Base-by-base conservation (phyloP, 2,113 vertebrate species). In the Cyprinodon variegatus region DNA sequence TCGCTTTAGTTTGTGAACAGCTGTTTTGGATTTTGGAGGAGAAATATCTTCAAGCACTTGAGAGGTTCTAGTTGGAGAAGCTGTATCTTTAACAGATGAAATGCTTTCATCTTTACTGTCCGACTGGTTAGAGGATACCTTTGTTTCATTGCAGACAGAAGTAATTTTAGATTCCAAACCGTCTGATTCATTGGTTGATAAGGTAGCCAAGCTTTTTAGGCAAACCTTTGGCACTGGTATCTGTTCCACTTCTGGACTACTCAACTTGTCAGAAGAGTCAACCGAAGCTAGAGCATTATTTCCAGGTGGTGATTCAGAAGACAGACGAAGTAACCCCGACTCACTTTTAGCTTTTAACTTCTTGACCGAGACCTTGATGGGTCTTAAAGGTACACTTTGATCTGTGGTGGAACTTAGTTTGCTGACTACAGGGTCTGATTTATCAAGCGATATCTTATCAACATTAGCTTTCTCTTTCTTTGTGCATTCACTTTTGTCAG, bases 1-100 rank as follows among this genome's bases (percentile, higher is more conserved):
- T 45, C 66, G 86, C 67, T 88, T 92, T 63, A 84, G 72, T 76
- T 84, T 86, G 6, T 57, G 46, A 46, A 57, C 3, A 64, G 15
- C 22, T 11, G 68, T 81, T 68, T 77, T 74, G 29, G 74, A 60
- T 68, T 86, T 89, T 2, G 68, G 67, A 40, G 77, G 41, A 11
- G 72, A 50, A 12, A 3, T n/a, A 36, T 29, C 38, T 74, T 67
- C 8, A 1, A 74, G 12, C 2, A 61, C 59, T 9, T 9, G 15
- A 60, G 61, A 5, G 13, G 36, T 73, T 29, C 10, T 53, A 70
- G 45, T 8, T 14, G 39, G 39, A 39, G 41, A 39, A 39, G 15
- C 48, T 67, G 60, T 20, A 20, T 20, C 8, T 57, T 57, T 57
- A 57, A 14, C 46, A 63, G 67, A 8, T 11, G 63, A 38, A 4